Percentiles rank a stretch among this genome's conserved stretches.
Conservation (phyloP, 2,888 invertebrate species). For the Anthrax anthrax region DNA sequence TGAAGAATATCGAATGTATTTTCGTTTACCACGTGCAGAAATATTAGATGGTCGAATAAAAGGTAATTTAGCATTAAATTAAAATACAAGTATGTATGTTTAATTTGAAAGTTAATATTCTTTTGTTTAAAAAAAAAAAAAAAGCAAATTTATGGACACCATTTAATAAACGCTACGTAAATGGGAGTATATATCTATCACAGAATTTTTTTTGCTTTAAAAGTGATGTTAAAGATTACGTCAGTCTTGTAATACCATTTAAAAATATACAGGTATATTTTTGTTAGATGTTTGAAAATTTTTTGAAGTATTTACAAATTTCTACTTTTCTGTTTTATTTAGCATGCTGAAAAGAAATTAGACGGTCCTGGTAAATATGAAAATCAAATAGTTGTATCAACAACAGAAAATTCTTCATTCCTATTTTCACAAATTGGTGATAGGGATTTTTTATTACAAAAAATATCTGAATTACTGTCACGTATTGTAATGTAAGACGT, state of each 20-base stretch:
- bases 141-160: conserved; percentile 72
- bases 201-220: conserved; percentile 92
- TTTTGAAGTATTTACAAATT: not conserved
- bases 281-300: not conserved
- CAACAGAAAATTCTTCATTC: conserved; percentile 67
- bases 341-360: conserved; percentile 33
- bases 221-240: conserved; percentile 70
- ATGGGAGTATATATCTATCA: conserved; percentile 81
- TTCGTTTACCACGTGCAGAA: conserved; percentile 74
- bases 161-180: conserved; percentile 78
- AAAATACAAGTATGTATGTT: too few species aligned
- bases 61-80: conserved; percentile 45
- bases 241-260: conserved; percentile 78
- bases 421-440: conserved; percentile 81
- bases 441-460: conserved; percentile 74
- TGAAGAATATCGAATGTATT: conserved; percentile 73
- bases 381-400: conserved; percentile 57
- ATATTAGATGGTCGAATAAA: conserved; percentile 90
- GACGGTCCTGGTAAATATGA: conserved; percentile 32
- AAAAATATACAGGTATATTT: conserved; percentile 51
- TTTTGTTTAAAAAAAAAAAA: too few species aligned
- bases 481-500: conserved; percentile 39
- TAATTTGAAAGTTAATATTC: too few species aligned
- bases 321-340: not conserved
- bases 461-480: conserved; percentile 75